Conservation (phyloP, 2,888 invertebrate species). For the Drosophila anceps region DNA sequence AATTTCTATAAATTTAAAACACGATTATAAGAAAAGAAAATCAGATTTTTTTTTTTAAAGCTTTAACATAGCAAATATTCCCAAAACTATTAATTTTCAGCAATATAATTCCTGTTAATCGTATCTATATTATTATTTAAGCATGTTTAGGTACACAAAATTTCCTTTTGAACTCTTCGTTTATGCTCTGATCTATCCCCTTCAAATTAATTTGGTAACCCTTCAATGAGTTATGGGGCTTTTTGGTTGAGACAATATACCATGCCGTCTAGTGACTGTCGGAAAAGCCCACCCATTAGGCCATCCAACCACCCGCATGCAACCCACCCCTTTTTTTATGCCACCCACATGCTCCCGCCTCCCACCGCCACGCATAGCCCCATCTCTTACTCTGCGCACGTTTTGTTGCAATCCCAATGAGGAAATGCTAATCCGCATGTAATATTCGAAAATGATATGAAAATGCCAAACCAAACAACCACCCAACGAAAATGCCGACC, state of each 20-base stretch:
- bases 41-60: not conserved
- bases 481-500: conserved; percentile 55
- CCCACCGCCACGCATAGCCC: not conserved
- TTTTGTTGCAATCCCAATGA: conserved; percentile 74
- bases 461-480: conserved; percentile 81
- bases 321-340: conserved; percentile 58
- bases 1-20: no score
- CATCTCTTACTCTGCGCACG: conserved; percentile 49
- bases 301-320: conserved; percentile 37
- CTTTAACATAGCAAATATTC: no score
- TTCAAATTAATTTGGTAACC: conserved; percentile 16
- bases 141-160: not conserved
- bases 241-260: conserved; percentile 19
- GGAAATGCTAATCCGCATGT: conserved; percentile 83
- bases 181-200: not conserved
- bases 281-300: conserved; percentile 35
- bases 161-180: not conserved
- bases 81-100: not conserved
- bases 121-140: not conserved
- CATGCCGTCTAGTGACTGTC: conserved; percentile 19
- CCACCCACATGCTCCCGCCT: conserved; percentile 36
- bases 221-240: conserved; percentile 22
- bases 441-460: conserved; percentile 82
- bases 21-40: not conserved
- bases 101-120: not conserved